These are phyloP conservation scores for Anomalospiza imberbis DNA, from an alignment of 2,797 vertebrate species.

Conservation along the genomic window DNA sequence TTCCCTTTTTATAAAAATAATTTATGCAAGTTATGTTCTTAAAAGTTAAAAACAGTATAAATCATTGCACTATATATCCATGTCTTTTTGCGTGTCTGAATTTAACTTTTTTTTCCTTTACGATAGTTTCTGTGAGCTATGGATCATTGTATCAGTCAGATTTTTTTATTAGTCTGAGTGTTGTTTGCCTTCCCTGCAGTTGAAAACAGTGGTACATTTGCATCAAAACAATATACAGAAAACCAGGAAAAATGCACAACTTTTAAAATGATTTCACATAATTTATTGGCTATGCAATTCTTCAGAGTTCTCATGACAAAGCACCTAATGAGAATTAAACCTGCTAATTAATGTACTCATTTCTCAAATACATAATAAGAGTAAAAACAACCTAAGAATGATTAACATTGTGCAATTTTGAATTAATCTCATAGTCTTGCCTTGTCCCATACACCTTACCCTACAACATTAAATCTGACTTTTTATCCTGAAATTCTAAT, in stretches of 20 bases:
- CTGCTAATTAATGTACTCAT: background rate
- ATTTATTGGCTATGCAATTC: background rate
- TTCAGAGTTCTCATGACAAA: background rate
- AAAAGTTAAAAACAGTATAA: background rate
- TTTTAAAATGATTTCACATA: background rate
- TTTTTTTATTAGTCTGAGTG: background rate
- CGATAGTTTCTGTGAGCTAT: background rate
- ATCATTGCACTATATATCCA: background rate
- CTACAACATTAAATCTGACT: background rate
- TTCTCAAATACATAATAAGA: background rate
- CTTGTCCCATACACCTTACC: background rate
- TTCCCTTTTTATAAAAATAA: background rate
- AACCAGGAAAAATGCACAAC: background rate
- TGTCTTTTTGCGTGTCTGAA: background rate
- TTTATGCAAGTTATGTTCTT: background rate
- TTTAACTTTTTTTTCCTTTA: background rate
- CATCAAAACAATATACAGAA: background rate
- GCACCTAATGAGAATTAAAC: background rate
- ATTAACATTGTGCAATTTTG: background rate
- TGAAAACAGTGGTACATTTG: background rate
- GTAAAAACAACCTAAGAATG: background rate
- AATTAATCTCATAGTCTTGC: background rate
- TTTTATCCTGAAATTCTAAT: background rate
- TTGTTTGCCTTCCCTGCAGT: background rate
- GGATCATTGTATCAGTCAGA: background rate